Base-by-base conservation (phyloP, 2,797 vertebrate genomes). In the Tenualosa thibaudeaui region DNA sequence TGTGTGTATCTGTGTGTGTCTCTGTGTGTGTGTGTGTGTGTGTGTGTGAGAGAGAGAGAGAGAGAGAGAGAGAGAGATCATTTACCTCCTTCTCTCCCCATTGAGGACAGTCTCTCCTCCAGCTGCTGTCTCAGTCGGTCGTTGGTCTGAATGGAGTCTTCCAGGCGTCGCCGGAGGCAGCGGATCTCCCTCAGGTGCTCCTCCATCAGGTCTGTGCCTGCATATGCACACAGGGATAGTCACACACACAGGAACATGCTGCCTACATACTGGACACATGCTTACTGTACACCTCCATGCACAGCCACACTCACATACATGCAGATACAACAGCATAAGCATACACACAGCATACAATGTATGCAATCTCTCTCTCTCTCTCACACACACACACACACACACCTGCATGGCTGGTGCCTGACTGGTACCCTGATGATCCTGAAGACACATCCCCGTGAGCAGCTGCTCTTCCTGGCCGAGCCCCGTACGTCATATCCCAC, bases 131-230 rank as follows among this genome's bases (percentile, higher is more conserved):
- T 91, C 31, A 99, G 96, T 2, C 94, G 94, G 86, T 98, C 96
- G 0, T 98, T 98, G 89, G 95, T 97, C 89, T 95, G 95, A 89
- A 99, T 98, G 88, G 98, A 98, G 84, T 98, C 97, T 88, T 98
- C 97, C 0, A 99, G 94, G 40, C 94, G 95, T 91, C 95, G 96
- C 9, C 96, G 96, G 81, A 99, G 95, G 89, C 90, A 94, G 65
- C 96, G 92, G 87, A 98, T 97, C 93, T 99, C 97, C 6, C 91
- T 88, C 84, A 98, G 93, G 83, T 99, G 97, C 62, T 97, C 97
- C 85, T 97, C 96, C 89, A 98, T 94, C 89, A 98, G 90, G 81
- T 96, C 96, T 3, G 96, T 88, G 31, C 95, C 97, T 97, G 43
- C 24, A 87, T 24, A 43, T 17, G 37, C 81, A 81, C 54, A 78